A percentile compares a stretch with the other conserved stretches of the same genome.
Evolutionary conservation across 2,113 vertebrate genomes (phyloP).

Genomic region (Probosciger aterrimus): DNA sequence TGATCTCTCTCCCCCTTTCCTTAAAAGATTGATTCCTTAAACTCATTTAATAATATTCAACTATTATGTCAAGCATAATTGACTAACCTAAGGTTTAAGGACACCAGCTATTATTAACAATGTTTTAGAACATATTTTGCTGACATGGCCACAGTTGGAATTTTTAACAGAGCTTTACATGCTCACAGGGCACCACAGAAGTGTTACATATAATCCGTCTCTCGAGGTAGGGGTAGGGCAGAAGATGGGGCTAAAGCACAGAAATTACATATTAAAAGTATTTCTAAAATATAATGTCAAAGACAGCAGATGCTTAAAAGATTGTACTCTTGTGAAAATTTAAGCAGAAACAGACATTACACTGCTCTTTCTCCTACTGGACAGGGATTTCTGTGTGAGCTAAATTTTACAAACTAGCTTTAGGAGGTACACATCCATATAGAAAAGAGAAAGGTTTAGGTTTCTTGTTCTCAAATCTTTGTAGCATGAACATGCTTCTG

Average conservation of each 20-base stretch:
- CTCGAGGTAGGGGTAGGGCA: accelerated
- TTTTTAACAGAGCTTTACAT: background rate
- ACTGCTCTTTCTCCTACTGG: background rate
- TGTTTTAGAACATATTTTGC: constrained; percentile 37
- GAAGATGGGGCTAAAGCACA: background rate
- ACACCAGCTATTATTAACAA: constrained; percentile 39
- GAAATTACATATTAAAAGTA: background rate
- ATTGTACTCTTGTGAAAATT: background rate
- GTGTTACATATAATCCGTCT: background rate
- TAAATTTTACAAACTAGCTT: background rate
- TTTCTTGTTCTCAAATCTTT: background rate
- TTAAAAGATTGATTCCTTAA: background rate
- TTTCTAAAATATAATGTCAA: background rate
- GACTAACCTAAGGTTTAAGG: constrained; percentile 38
- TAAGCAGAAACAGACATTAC: background rate
- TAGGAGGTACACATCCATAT: background rate
- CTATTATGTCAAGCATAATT: background rate
- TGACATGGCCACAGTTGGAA: background rate
- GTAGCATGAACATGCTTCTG: background rate
- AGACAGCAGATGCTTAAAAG: background rate
- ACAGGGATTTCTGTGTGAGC: background rate
- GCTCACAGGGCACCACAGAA: background rate
- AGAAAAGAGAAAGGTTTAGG: background rate
- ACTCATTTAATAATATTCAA: constrained; percentile 21
- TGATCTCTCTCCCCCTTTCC: background rate